Conservation (phyloP, 2,797 vertebrate genomes). For the Periparus ater region DNA sequence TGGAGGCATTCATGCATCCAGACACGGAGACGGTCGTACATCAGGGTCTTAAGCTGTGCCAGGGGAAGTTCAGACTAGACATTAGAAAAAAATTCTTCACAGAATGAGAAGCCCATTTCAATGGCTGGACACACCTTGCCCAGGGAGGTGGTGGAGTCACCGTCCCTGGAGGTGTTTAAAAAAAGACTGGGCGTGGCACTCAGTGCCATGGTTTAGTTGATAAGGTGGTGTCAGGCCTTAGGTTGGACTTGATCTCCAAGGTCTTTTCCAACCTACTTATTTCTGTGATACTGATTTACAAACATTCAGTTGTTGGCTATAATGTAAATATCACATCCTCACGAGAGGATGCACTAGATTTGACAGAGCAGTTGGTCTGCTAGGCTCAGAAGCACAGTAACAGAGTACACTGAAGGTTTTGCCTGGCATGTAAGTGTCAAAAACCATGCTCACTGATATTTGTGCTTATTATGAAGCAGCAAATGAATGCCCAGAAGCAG, state of each 20-base stretch:
- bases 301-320: neutral
- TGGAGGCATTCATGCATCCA: neutral
- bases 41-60: rapidly evolving
- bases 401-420: neutral
- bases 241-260: neutral
- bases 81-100: neutral
- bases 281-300: neutral
- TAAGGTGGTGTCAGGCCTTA: neutral
- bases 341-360: neutral
- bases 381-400: neutral
- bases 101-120: neutral
- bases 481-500: neutral
- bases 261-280: neutral
- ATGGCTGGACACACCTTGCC: neutral
- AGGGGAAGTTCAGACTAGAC: neutral
- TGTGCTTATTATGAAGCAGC: neutral
- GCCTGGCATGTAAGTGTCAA: neutral
- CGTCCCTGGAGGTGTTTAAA: too few species aligned
- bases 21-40: neutral
- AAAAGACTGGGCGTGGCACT: neutral
- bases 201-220: neutral
- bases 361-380: neutral
- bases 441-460: neutral
- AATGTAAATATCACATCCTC: neutral
- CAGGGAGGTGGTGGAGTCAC: neutral